These are phyloP conservation scores for Panopea generosa DNA, from an alignment of 2,888 invertebrate genomes.

Conservation along the genomic window DNA sequence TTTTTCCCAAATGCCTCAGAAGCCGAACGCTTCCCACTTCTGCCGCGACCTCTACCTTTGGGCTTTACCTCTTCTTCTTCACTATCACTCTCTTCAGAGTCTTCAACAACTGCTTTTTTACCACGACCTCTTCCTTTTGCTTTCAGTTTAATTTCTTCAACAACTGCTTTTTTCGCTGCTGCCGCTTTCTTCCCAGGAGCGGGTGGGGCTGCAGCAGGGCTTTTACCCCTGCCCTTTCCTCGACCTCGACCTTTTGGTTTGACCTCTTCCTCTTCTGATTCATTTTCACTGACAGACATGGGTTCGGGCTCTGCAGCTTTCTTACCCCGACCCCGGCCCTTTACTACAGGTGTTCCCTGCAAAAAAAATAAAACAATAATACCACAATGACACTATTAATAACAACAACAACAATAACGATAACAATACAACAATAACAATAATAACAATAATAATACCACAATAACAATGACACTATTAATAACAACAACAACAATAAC, in stretches of 20 bases:
- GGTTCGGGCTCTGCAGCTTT: slow-evolving; percentile 37
- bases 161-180: slow-evolving; percentile 24
- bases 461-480: too few species aligned
- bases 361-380: too few species aligned
- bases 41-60: slow-evolving; percentile 55
- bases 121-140: slow-evolving; percentile 35
- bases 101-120: slow-evolving; percentile 27
- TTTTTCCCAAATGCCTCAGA: slow-evolving; percentile 46
- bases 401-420: too few species aligned
- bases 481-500: too few species aligned
- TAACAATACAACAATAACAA: too few species aligned
- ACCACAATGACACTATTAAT: too few species aligned
- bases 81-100: slow-evolving; percentile 21
- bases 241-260: slow-evolving; percentile 53
- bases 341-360: not conserved
- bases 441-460: too few species aligned
- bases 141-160: slow-evolving; percentile 28
- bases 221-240: slow-evolving; percentile 51
- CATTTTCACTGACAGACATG: slow-evolving; percentile 8
- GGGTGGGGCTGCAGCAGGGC: slow-evolving; percentile 18
- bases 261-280: slow-evolving; percentile 39
- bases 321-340: slow-evolving; percentile 33
- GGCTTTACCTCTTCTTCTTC: slow-evolving; percentile 48
- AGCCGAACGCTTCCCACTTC: slow-evolving; percentile 33
- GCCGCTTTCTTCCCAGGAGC: slow-evolving; percentile 12